Base-by-base conservation (phyloP, 2,113 vertebrate genomes). In the Gambusia holbrooki region DNA sequence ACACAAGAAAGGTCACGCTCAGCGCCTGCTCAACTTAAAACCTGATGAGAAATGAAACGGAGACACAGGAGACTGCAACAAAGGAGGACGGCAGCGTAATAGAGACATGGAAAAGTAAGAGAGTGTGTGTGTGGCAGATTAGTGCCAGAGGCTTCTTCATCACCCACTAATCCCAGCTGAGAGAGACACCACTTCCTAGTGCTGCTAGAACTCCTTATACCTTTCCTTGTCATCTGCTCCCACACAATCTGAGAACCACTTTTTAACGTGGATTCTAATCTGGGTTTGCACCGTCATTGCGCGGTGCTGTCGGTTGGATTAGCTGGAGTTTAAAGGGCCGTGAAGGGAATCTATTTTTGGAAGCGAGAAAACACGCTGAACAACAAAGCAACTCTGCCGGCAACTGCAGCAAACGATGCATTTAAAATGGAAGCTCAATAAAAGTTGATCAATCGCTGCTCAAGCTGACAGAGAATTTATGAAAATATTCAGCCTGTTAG, bases 81-180 rank as follows among this genome's bases (percentile, higher is more conserved):
- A 72, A 82, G 37, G 73, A 87, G 76, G 79, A 62, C 72, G 80
- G 79, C 62, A 60, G 70, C 76, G 87, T 54, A 81, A 84, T 40
- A 65, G 62, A 70, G 48, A 86, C 63, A 65, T 74, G 45, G 63
- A 66, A 74, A 35, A 37, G 74, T 83, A 76, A 62, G 42, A 48
- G 75, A 69, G 63, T 66, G 83, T 69, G 79, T 77, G 71, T 40
- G 17, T 29, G 74, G 79, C 65, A 90, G 88, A 93, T 92, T 87
- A 92, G 75, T 83, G 88, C 84, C 88, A 84, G 58, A 75, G 84
- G 79, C 86, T 69, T 90, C 89, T 62, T 85, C 77, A 35, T 79
- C 69, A 28, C 63, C 67, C 35, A 48, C 66, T 92, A 93, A 90
- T 93, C 89, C 85, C 76, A 87, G 66, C 6, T 79, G 85, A 88